Conservation (phyloP, 35 echinoderm and acorn worm species). For the Heliocidaris tuberculata region DNA sequence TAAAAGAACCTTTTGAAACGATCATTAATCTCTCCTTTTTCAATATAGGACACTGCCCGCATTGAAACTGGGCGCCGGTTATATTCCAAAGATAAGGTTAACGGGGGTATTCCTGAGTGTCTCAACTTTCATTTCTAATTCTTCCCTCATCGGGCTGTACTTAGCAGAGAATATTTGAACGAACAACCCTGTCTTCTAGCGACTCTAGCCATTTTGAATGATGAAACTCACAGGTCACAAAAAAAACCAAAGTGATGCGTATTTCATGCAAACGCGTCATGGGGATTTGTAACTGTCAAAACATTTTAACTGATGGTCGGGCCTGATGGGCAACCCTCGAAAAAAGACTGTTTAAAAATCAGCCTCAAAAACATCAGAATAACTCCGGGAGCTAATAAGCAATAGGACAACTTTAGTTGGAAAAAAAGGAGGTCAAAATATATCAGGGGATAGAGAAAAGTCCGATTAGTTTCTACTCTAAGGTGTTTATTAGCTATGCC, state of each 20-base stretch:
- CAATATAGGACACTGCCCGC: too few relatives aligned
- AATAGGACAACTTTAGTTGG: neutral
- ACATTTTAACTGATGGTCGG: too few relatives aligned
- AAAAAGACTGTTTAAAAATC: neutral
- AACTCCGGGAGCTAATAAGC: neutral
- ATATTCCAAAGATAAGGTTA: too few relatives aligned
- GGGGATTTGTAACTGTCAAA: too few relatives aligned
- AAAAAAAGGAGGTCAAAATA: neutral
- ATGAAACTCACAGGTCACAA: neutral
- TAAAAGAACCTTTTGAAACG: too few relatives aligned
- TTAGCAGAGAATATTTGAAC: neutral
- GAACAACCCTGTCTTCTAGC: neutral
- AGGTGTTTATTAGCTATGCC: neutral
- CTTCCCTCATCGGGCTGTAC: too few relatives aligned
- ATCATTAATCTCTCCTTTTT: too few relatives aligned
- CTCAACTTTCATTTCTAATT: too few relatives aligned
- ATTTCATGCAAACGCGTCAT: too few relatives aligned
- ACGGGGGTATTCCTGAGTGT: too few relatives aligned
- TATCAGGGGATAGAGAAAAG: neutral
- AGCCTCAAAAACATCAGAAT: neutral
- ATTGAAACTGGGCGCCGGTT: too few relatives aligned
- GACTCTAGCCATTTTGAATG: neutral
- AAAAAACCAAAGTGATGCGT: neutral
- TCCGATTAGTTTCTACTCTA: neutral
- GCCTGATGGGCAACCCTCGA: too few relatives aligned